These are phyloP conservation scores for Sphyrna mokarran DNA, from an alignment of 2,113 vertebrate genomes.

Conservation along the genomic window DNA sequence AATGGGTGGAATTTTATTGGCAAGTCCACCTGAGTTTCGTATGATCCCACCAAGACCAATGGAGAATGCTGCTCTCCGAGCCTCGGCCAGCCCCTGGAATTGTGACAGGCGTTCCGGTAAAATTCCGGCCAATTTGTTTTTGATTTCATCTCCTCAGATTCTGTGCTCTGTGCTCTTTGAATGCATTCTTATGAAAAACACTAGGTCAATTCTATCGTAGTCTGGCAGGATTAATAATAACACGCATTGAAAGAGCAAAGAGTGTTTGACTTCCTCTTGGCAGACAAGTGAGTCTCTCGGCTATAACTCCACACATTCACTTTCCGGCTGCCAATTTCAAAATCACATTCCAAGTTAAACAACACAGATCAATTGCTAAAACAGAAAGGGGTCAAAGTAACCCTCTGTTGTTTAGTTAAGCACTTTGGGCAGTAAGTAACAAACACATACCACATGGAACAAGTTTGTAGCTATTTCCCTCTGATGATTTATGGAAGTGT, in stretches of 20 bases:
- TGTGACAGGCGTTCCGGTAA: too few species aligned
- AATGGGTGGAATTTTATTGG: too few species aligned
- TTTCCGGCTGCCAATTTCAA: background rate
- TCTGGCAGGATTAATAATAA: background rate
- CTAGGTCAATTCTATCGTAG: background rate
- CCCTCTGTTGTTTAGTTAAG: background rate
- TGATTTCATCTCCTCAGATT: background rate
- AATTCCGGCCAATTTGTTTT: background rate
- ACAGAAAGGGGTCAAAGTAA: background rate
- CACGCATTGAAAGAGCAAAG: background rate
- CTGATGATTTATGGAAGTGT: too few species aligned
- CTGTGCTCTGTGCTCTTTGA: background rate
- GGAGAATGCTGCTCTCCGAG: too few species aligned
- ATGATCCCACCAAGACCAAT: too few species aligned
- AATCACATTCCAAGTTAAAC: background rate
- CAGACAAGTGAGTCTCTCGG: background rate
- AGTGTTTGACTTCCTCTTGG: background rate
- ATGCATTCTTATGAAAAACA: background rate
- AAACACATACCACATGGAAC: background rate
- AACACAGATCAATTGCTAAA: background rate
- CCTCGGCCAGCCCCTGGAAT: too few species aligned
- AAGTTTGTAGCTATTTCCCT: background rate
- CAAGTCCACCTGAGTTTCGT: too few species aligned
- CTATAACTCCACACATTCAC: background rate
- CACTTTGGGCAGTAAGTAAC: background rate